Evolutionary conservation across 2,113 vertebrate species (phyloP).

Genomic region (Zosterops hypoxanthus): DNA sequence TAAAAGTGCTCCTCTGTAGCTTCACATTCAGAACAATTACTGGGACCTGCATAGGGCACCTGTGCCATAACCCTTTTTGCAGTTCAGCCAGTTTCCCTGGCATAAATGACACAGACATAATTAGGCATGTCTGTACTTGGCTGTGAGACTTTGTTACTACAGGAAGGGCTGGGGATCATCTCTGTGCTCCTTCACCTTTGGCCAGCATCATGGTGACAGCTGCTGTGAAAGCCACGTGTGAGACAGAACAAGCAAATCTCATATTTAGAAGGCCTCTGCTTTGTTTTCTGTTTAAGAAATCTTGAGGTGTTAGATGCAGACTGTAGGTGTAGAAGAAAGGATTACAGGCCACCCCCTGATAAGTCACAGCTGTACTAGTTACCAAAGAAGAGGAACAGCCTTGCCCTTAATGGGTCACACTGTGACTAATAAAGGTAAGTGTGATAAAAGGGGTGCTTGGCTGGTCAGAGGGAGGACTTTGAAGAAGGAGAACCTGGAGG

Average conservation of each 20-base stretch:
- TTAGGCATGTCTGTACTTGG: background rate
- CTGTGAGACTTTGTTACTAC: background rate
- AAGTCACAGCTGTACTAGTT: background rate
- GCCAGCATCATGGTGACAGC: background rate
- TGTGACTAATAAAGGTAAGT: background rate
- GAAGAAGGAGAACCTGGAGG: background rate
- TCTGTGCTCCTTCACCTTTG: background rate
- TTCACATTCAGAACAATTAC: background rate
- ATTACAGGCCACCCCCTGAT: background rate
- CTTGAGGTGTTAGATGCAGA: background rate
- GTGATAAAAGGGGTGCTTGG: background rate
- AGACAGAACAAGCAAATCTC: background rate
- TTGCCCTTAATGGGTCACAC: background rate
- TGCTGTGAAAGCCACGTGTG: background rate
- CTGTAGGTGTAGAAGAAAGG: background rate
- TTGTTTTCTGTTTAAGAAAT: background rate
- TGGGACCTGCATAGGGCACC: background rate
- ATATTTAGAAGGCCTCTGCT: background rate
- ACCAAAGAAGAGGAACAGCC: background rate
- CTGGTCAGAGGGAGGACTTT: background rate
- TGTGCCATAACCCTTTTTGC: background rate
- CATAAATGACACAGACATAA: background rate
- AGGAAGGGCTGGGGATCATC: background rate
- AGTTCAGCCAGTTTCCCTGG: background rate
- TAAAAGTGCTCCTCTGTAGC: background rate